phyloP scores from a whole-genome alignment of 2,888 invertebrate genomes.

The Caenorhabditis uteleia region DNA sequence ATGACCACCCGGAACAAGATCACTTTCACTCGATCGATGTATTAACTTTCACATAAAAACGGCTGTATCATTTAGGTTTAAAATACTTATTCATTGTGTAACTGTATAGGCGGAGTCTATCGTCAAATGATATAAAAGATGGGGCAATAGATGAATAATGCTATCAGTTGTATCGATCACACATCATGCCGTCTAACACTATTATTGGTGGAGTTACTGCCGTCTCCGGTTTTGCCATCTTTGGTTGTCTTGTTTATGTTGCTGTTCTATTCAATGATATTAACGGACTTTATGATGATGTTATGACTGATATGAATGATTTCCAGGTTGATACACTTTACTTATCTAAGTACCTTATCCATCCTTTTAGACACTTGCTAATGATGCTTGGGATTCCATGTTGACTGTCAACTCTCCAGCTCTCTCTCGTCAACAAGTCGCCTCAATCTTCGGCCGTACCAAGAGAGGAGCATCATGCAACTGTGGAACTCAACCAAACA shows the following conservation, averaged over 20 bases:
- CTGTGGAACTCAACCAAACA: constrained; percentile 40
- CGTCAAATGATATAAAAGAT: no score
- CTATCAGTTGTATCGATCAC: neutral
- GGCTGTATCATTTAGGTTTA: no score
- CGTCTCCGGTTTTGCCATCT: constrained; percentile 38
- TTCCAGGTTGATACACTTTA: constrained; percentile 25
- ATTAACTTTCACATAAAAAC: no score
- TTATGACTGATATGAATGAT: constrained; percentile 39
- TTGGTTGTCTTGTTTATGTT: constrained; percentile 38
- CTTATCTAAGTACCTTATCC: neutral
- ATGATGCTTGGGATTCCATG: constrained; percentile 48
- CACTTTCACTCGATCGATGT: no score
- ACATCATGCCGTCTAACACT: constrained; percentile 10
- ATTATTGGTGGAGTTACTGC: constrained; percentile 38
- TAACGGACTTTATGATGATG: constrained; percentile 47
- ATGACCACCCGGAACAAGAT: no score
- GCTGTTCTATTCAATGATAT: constrained; percentile 46
- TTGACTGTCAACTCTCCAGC: no score
- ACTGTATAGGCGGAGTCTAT: no score
- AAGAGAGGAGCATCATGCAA: constrained; percentile 47
- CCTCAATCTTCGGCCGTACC: constrained; percentile 37
- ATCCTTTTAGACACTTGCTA: constrained; percentile 14
- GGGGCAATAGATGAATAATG: neutral
- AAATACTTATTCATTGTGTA: no score
- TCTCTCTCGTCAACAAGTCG: constrained; percentile 6